Conservation (phyloP, 2,113 vertebrate genomes). For the Taxidea taxus region DNA sequence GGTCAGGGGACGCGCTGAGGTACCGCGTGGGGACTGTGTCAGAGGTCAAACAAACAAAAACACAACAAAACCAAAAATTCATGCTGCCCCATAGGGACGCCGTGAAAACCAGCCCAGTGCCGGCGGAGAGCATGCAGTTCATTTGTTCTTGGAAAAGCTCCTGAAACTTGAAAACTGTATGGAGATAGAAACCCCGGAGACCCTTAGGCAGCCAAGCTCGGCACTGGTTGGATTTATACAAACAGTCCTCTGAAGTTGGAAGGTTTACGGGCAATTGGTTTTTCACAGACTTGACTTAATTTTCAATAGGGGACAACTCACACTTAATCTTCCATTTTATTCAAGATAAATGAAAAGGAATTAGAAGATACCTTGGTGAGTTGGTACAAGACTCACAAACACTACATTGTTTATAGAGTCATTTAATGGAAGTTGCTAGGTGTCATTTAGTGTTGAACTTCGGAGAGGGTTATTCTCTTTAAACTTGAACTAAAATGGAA, state of each 20-base stretch:
- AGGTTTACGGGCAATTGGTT: constrained; percentile 31
- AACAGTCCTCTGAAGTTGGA: not conserved
- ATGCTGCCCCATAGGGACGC: not conserved
- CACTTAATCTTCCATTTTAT: constrained; percentile 64
- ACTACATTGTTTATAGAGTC: not conserved
- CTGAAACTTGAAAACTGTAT: not conserved
- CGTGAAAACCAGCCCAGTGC: not conserved
- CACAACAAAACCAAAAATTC: no score
- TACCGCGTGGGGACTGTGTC: not conserved
- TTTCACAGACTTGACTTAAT: constrained; percentile 57
- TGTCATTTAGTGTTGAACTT: constrained; percentile 19
- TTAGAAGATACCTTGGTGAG: constrained; percentile 7
- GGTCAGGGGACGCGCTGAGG: not conserved
- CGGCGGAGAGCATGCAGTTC: not conserved
- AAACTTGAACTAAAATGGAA: not conserved
- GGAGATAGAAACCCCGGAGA: not conserved
- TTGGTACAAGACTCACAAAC: not conserved
- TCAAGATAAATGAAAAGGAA: constrained; percentile 48
- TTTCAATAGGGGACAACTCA: constrained; percentile 42
- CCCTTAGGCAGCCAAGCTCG: not conserved
- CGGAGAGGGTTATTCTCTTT: not conserved
- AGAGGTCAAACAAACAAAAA: not conserved
- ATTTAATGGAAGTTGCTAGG: not conserved
- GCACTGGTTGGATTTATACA: not conserved
- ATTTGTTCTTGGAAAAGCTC: constrained; percentile 30